These are phyloP conservation scores for Panzeria rudis DNA, from an alignment of 2,888 invertebrate genomes.

Conservation along the genomic window DNA sequence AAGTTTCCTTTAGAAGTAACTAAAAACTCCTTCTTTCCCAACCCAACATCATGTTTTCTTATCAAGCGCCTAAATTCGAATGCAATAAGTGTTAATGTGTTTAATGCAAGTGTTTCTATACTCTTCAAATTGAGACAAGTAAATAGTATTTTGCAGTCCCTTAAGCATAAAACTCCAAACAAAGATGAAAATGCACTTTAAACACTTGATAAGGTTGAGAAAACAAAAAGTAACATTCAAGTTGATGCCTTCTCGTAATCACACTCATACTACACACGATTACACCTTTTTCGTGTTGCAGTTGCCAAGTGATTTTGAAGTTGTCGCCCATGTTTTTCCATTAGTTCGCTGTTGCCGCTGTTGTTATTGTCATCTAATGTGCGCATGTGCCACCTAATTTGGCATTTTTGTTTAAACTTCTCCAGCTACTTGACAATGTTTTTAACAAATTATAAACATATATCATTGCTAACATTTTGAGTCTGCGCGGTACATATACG, in stretches of 20 bases:
- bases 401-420: conserved; percentile 59
- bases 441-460: conserved; percentile 73
- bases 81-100: conserved; percentile 14
- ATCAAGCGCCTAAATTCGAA: not conserved
- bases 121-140: not conserved
- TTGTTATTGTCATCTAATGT: conserved; percentile 54
- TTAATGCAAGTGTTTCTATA: not conserved
- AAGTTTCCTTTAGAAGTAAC: too few species aligned
- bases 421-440: conserved; percentile 71
- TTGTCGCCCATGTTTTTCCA: conserved; percentile 59
- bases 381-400: conserved; percentile 74
- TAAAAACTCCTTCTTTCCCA: not conserved
- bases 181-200: not conserved
- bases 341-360: conserved; percentile 1
- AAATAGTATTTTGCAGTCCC: conserved; percentile 15
- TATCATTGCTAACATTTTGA: conserved; percentile 42
- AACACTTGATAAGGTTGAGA: conserved; percentile 67
- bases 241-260: not conserved
- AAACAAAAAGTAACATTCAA: conserved; percentile 54
- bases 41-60: not conserved
- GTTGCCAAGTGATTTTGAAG: conserved; percentile 37
- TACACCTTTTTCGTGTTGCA: conserved; percentile 48
- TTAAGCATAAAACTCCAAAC: conserved; percentile 6
- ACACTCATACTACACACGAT: not conserved
- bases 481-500: not conserved